Percentiles rank a stretch among this genome's conserved stretches.
Conservation (phyloP, 1,140 invertebrate species). For the Danaus melanippus region DNA sequence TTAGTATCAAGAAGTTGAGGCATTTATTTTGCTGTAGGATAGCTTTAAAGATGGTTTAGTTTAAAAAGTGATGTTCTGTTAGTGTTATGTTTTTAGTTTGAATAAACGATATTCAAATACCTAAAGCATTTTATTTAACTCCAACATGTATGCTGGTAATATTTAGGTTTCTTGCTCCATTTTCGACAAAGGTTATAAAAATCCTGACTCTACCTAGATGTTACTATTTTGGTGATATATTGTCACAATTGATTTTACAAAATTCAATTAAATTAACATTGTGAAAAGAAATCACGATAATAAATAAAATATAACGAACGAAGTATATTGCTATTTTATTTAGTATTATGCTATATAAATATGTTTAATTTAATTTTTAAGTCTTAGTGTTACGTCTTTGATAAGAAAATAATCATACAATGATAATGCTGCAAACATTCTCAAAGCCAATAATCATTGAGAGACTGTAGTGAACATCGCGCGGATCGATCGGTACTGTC, state of each 20-base stretch:
- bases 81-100: constrained; percentile 46
- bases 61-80: constrained; percentile 42
- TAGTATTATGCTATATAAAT: too few relatives aligned
- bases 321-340: too few relatives aligned
- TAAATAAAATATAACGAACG: too few relatives aligned
- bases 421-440: too few relatives aligned
- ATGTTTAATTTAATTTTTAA: too few relatives aligned
- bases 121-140: constrained; percentile 17
- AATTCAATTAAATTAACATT: too few relatives aligned
- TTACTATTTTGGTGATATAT: neutral
- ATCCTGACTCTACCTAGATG: neutral
- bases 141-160: too few relatives aligned
- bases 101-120: constrained; percentile 37
- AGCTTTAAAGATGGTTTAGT: constrained; percentile 57
- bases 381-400: too few relatives aligned
- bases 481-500: constrained; percentile 32
- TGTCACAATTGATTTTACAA: too few relatives aligned
- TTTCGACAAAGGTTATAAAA: neutral
- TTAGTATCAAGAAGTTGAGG: constrained; percentile 15
- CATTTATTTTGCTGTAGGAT: constrained; percentile 49
- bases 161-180: too few relatives aligned
- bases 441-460: constrained; percentile 20
- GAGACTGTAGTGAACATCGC: constrained; percentile 46
- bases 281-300: too few relatives aligned
- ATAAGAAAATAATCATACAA: too few relatives aligned